Evolutionary conservation across 2,888 invertebrate genomes (phyloP).

Genomic region (Synergus itoensis): DNA sequence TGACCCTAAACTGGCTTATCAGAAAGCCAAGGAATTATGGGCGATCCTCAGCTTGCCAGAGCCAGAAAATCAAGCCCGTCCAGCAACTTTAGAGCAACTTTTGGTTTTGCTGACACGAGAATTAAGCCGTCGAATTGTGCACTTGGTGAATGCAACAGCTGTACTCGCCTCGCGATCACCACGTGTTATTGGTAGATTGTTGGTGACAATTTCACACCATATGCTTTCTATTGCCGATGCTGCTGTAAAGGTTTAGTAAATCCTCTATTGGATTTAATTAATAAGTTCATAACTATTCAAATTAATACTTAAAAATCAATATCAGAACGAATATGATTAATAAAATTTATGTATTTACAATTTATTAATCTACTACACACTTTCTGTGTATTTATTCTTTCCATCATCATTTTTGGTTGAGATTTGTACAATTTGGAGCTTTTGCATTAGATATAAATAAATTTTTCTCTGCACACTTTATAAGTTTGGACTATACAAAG

Average conservation of each 20-base stretch:
- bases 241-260: slow-evolving; percentile 81
- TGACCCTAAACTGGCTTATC: slow-evolving; percentile 87
- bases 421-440: no score
- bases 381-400: no score
- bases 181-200: slow-evolving; percentile 63
- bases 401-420: no score
- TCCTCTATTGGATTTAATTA: background rate
- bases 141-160: slow-evolving; percentile 87
- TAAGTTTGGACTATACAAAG: no score
- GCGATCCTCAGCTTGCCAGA: slow-evolving; percentile 85
- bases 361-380: background rate
- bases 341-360: background rate
- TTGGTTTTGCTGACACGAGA: slow-evolving; percentile 88
- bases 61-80: slow-evolving; percentile 91
- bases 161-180: slow-evolving; percentile 82
- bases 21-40: slow-evolving; percentile 88
- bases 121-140: slow-evolving; percentile 87
- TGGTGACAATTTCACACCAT: slow-evolving; percentile 78
- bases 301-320: background rate
- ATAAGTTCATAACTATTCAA: background rate
- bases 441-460: no score
- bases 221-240: slow-evolving; percentile 82
- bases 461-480: no score
- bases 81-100: slow-evolving; percentile 87
- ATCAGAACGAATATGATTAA: background rate